Base-by-base conservation (phyloP, 2,888 invertebrate genomes). In the Eupithecia centaureata region DNA sequence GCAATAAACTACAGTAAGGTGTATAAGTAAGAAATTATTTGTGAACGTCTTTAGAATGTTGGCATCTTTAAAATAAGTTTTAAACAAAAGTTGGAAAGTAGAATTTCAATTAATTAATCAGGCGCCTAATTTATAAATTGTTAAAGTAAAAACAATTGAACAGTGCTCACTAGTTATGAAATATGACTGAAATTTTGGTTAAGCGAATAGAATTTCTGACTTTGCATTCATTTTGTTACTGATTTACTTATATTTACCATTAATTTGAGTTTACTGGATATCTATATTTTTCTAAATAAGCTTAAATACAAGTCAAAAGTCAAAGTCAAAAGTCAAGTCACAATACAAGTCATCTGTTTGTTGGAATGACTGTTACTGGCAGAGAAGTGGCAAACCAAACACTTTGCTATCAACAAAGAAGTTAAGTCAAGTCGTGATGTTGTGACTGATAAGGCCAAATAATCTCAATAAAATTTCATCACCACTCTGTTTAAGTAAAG, bases 1-100 rank as follows among this genome's bases (percentile, higher is more conserved):
- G 67, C 65, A 42, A 70, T 56, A 61, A n/a, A 61, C 51, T 28
- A 65, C 68, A 66, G 68, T 71, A 65, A 72, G 72, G 71, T 75
- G 75, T 72, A 67, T 68, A 42, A 30, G 51, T n/a, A 32, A 38
- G 0, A 52, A 27, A 51, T 38, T 54, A 8, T 15, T 30, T 12
- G 51, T 8, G 18, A 35, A 8, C 5, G 8, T 38, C n/a, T 42
- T 10, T 59, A 15, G 28, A 28, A 28, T 4, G 8, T 28, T 8
- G 2, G 54, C 54, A 28, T n/a, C 15, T 15, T 54, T 32, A 5
- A 10, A 47, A 47, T 8, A 1, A 38, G 1, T n/a, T n/a, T n/a
- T n/a, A n/a, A n/a, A 32, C 32, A 22, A 51, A 25, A 22, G 22
- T 51, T 12, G 22, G 12, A 8, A 22, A 12, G n/a, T n/a, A 22